These are phyloP conservation scores for Ptycholaimellus sp. DNA, from an alignment of 2,888 invertebrate species.

Conservation along the genomic window DNA sequence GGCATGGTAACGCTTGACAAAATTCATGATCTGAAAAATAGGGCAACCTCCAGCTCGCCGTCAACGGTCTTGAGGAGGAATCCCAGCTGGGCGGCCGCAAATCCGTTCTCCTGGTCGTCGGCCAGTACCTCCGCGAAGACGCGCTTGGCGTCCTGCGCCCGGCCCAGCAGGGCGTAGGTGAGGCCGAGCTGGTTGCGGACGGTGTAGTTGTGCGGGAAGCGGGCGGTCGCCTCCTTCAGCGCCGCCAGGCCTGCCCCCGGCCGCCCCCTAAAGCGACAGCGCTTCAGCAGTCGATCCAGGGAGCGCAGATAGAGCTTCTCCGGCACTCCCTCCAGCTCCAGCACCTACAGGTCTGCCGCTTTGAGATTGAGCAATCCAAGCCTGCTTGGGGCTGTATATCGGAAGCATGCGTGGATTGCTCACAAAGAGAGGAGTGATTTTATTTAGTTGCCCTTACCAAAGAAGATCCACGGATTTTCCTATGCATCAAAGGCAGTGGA, in stretches of 20 bases:
- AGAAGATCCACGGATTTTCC: too few relatives aligned
- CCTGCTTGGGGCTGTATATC: too few relatives aligned
- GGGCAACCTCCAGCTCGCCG: too few relatives aligned
- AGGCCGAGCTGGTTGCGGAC: conserved; percentile 48
- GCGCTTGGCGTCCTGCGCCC: conserved; percentile 36
- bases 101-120: background rate
- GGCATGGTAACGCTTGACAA: background rate
- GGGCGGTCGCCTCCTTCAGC: conserved; percentile 42
- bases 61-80: too few relatives aligned
- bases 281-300: conserved; percentile 43
- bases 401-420: too few relatives aligned
- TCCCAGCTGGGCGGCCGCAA: too few relatives aligned
- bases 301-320: conserved; percentile 37
- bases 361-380: too few relatives aligned
- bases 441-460: too few relatives aligned
- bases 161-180: conserved; percentile 42
- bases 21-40: too few relatives aligned
- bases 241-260: conserved; percentile 40
- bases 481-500: too few relatives aligned
- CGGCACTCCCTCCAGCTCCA: conserved; percentile 17
- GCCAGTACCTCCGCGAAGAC: conserved; percentile 38
- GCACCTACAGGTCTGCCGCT: background rate
- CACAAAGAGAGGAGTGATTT: too few relatives aligned
- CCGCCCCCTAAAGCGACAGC: conserved; percentile 47
- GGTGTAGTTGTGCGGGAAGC: conserved; percentile 42